A percentile compares a stretch with the other conserved stretches of the same genome.
Evolutionary conservation across 35 echinoderm and acorn worm genomes (phyloP).

Genomic region (Stichopus chloronotus): DNA sequence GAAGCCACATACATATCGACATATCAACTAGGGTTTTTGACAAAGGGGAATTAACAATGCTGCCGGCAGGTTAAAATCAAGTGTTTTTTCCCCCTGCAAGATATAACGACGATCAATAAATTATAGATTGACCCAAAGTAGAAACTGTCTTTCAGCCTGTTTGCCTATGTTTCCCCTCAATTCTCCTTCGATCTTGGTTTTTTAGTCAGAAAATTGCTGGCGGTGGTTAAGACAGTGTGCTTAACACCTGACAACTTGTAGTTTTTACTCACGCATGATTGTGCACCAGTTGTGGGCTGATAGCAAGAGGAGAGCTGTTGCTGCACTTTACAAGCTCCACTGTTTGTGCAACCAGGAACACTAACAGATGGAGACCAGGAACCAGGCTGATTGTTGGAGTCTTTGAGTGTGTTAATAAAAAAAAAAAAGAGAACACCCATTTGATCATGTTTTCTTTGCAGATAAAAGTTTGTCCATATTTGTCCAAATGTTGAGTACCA

Average conservation of each 20-base stretch:
- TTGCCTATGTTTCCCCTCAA: constrained; percentile 3
- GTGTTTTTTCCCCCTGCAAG: constrained; percentile 41
- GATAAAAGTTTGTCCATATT: too few relatives aligned
- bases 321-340: background rate
- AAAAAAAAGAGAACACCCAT: too few relatives aligned
- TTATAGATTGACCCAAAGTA: constrained; percentile 42
- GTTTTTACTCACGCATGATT: constrained; percentile 17
- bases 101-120: constrained; percentile 45
- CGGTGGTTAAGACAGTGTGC: constrained; percentile 31
- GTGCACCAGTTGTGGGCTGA: background rate
- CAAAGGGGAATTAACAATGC: constrained; percentile 45
- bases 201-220: constrained; percentile 20
- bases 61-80: constrained; percentile 33
- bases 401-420: too few relatives aligned
- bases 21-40: background rate
- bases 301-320: background rate
- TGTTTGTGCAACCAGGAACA: background rate
- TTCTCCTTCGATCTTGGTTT: constrained; percentile 13
- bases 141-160: constrained; percentile 38
- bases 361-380: background rate
- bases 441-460: too few relatives aligned
- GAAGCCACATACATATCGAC: background rate
- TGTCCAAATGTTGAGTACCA: too few relatives aligned
- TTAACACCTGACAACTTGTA: constrained; percentile 34
- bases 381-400: too few relatives aligned